Evolutionary conservation across 2,797 vertebrate genomes (phyloP), one percentile per base, ranked within the genome.

Genomic region (Vultur gryphus): DNA sequence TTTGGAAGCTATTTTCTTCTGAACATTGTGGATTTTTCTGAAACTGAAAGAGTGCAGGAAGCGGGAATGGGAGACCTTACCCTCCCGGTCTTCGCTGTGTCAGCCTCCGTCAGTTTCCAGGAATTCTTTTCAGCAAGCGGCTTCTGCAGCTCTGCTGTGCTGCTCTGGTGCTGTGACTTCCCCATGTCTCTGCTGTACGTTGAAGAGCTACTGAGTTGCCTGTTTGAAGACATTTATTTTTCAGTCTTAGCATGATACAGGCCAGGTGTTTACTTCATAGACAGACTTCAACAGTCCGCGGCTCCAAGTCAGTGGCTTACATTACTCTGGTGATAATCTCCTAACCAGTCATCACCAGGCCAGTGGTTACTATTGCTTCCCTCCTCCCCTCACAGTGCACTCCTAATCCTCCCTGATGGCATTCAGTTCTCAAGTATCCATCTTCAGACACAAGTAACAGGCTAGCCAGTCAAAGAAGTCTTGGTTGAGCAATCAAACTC

Each of bases 41-140:
- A 69, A 94, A 59, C 2, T 28, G 11, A 44, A 57, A 48, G 25
- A 18, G 44, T n/a, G 48, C n/a, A 92, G 41, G 41, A 85, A 67
- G n/a, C 0, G 3, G 52, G 44, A 49, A 49, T 5, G 3, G 43
- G 46, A 88, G 67, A 64, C 64, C 98, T 95, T 96, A 99, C 99
- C 98, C 97, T 97, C 51, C 99, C 99, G 0, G 99, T 99, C 96
- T 99, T 98, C 1, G 99, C 99, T 76, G 99, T 99, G 97, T 99
- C 99, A 0, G 98, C 99, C 93, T 99, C 99, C 0, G 97, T 98
- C 77, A 99, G 97, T 84, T 99, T 99, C 97, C 99, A 99, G 18
- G 96, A 96, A 5, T 98, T 98, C 13, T 98, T 87, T 91, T 98
- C 62, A 61, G 67, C 66, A 79, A 97, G 85, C 0, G 96, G 93